Base-by-base conservation (phyloP, 2,797 vertebrate species). In the Molossus alvarezi region DNA sequence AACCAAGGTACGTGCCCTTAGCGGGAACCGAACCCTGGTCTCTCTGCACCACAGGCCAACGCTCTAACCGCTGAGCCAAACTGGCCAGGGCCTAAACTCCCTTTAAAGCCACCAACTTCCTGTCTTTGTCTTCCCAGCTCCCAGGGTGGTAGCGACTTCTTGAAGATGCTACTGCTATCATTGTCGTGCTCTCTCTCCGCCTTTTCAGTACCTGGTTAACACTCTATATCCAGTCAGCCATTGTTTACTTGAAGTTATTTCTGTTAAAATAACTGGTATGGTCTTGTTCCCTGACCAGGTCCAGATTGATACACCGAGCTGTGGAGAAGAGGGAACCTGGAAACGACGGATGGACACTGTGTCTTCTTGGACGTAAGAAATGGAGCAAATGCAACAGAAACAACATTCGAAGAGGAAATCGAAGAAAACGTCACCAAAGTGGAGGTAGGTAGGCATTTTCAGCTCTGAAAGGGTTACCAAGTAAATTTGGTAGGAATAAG, bases 181-280 rank as follows among this genome's bases (percentile, higher is more conserved):
- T 21, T n/a, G 58, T 53, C 20, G 0, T 60, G 65, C 88, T 84
- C 37, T 89, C 37, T 89, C 72, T 91, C 60, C 76, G 55, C 69
- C 27, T 91, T 88, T 58, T 72, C 14, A 48, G 65, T 64, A 45
- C 55, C 67, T 69, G 27, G 37, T 53, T 89, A 94, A 23, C 48
- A 65, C 80, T 88, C 84, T 76, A 37, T 62, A 41, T 3, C 57
- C 41, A 37, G 15, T 41, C 77, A 91, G 51, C 7, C 57, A 55
- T 57, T 62, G 48, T 29, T 91, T 81, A 73, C 75, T 62, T 90
- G 72, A n/a, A 71, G 57, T 89, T 82, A 37, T 86, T 69, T 67
- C 53, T 88, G 2, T 79, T 83, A 53, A 88, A 88, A 29, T 51
- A 51, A 64, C 21, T 69, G 23, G 21, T 12, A 2, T 53, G n/a